Conservation (phyloP, 2,797 vertebrate genomes). For the Scarus forsteni region DNA sequence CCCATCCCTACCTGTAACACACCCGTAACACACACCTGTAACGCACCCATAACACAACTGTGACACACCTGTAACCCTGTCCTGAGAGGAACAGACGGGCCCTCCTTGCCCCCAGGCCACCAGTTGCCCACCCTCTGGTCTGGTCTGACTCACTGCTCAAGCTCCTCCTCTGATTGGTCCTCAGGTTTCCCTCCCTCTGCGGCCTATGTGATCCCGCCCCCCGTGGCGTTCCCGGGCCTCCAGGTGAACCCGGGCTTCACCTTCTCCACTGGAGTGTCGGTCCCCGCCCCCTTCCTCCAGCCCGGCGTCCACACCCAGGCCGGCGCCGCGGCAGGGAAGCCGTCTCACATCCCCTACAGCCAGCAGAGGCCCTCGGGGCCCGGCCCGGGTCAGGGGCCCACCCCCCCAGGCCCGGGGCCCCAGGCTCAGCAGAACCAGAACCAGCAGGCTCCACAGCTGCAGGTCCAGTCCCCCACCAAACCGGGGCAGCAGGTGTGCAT, state of each 20-base stretch:
- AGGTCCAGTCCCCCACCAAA: conserved; percentile 92
- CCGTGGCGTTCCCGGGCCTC: conserved; percentile 91
- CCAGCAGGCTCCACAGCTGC: conserved; percentile 89
- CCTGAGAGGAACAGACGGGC: not conserved
- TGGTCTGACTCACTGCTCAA: not conserved
- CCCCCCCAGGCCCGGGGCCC: conserved; percentile 80
- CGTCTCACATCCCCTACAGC: conserved; percentile 98
- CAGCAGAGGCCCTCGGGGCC: conserved; percentile 95
- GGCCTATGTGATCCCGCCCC: conserved; percentile 93
- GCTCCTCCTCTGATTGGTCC: conserved; percentile 13
- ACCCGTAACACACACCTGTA: no score
- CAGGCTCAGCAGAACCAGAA: conserved; percentile 85
- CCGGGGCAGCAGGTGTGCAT: conserved; percentile 84
- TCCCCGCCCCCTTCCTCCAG: conserved; percentile 94
- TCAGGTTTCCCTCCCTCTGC: conserved; percentile 93
- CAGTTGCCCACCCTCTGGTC: no score
- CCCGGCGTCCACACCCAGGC: conserved; percentile 89
- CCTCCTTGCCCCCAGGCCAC: not conserved
- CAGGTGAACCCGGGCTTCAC: conserved; percentile 93
- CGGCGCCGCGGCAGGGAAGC: conserved; percentile 91
- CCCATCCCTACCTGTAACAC: no score
- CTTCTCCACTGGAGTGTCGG: conserved; percentile 93
- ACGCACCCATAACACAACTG: not conserved
- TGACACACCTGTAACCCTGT: conserved; percentile 2
- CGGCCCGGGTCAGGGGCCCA: conserved; percentile 83